These are phyloP conservation scores for Automeris io DNA, from an alignment of 2,888 invertebrate genomes.

Conservation along the genomic window DNA sequence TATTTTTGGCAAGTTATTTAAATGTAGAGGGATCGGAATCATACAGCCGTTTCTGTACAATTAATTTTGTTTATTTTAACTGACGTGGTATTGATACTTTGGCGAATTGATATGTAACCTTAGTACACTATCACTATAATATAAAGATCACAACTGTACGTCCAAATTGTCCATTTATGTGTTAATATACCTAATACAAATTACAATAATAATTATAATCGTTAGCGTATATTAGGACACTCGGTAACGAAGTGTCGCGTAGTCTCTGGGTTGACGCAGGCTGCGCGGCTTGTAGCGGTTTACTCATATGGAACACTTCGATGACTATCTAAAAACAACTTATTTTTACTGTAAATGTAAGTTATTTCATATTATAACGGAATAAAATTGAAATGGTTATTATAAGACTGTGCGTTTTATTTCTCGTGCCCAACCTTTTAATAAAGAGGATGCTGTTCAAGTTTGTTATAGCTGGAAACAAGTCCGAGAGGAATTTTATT, in stretches of 20 bases:
- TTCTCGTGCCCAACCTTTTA: too few relatives aligned
- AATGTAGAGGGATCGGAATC: too few relatives aligned
- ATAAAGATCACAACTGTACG: slow-evolving; percentile 71
- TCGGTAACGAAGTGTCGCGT: slow-evolving; percentile 51
- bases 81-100: neutral
- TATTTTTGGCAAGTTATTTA: too few relatives aligned
- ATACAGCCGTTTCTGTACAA: too few relatives aligned
- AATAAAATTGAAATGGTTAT: slow-evolving; percentile 76
- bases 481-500: too few relatives aligned
- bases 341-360: slow-evolving; percentile 76
- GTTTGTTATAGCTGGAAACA: too few relatives aligned
- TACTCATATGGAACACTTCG: slow-evolving; percentile 12
- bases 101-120: slow-evolving; percentile 17
- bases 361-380: slow-evolving; percentile 77
- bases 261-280: slow-evolving; percentile 38
- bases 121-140: slow-evolving; percentile 53
- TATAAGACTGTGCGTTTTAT: slow-evolving; percentile 41
- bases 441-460: too few relatives aligned
- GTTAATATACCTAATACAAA: slow-evolving; percentile 75
- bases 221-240: slow-evolving; percentile 59
- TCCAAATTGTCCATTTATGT: slow-evolving; percentile 78
- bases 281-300: slow-evolving; percentile 51
- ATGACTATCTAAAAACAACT: slow-evolving; percentile 61
- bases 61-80: neutral
- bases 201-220: slow-evolving; percentile 75